Evolutionary conservation across 1,140 invertebrate species (phyloP).

Genomic region (Zaprionus camerounensis): DNA sequence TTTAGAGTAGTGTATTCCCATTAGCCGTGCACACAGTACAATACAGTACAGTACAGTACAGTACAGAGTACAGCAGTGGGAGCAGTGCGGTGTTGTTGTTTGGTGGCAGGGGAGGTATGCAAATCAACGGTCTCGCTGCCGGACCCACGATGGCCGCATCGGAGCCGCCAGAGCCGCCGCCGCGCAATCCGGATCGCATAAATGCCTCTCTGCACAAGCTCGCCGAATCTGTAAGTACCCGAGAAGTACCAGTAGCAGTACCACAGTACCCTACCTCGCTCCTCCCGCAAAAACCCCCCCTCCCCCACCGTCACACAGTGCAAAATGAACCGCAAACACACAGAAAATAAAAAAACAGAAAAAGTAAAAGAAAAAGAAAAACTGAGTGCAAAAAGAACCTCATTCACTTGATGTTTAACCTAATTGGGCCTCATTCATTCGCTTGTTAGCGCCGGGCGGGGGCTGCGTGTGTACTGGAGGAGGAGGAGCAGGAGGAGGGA

Average conservation of each 20-base stretch:
- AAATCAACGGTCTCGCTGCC: conserved; percentile 82
- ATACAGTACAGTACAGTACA: conserved; percentile 1
- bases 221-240: conserved; percentile 83
- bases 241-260: conserved; percentile 33
- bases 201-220: conserved; percentile 84
- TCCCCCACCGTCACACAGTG: neutral
- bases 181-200: conserved; percentile 84
- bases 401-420: conserved; percentile 71
- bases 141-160: conserved; percentile 84
- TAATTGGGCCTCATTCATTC: conserved; percentile 73
- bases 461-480: neutral
- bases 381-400: conserved; percentile 21
- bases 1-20: conserved; percentile 10
- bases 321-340: conserved; percentile 20
- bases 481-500: neutral
- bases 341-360: no score
- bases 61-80: conserved; percentile 6
- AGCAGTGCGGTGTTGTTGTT: conserved; percentile 36
- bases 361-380: conserved; percentile 20
- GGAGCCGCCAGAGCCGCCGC: conserved; percentile 84
- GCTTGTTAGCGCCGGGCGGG: conserved; percentile 46
- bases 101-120: conserved; percentile 73
- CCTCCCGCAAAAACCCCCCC: neutral
- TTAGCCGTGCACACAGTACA: neutral
- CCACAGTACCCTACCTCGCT: neutral